Evolutionary conservation across 1,140 invertebrate species (phyloP), one percentile per base, ranked within the genome.

Genomic region (Chlorops oryzae): DNA sequence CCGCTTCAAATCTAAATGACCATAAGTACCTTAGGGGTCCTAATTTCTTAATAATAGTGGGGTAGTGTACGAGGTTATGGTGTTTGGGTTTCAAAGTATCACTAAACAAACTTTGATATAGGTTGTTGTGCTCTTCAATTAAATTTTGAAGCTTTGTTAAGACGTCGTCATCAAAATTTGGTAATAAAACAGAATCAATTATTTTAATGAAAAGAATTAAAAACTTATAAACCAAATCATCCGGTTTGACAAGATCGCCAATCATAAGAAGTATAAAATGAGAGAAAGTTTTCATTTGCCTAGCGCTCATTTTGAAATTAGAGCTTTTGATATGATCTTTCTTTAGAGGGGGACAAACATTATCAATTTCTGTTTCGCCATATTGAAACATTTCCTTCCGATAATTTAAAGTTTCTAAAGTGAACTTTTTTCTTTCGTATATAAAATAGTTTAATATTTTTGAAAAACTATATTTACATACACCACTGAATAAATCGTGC

Each of bases 401-500:
- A 15, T 39, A 13, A 50, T 67, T 63, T n/a, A 63, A 51, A 40
- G 50, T 25, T 20, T 55, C 32, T 45, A 67, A 45, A 9, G 40
- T 44, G 44, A 65, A 67, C 47, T 34, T 55, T 44, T 56, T 59
- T 18, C 49, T 43, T 41, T 43, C 40, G n/a, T n/a, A n/a, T 32
- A 63, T 56, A n/a, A 58, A 57, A 42, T 52, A 4, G 39, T 50
- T 17, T 10, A 68, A 34, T 9, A 57, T 54, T 9, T 20, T 18
- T 4, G 59, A 51, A 41, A 64, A 49, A 46, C 59, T 59, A 50
- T 63, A 63, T 10, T 56, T 32, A 34, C 50, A 55, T 24, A 67
- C 48, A 5, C 64, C 60, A 42, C 61, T 59, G 40, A 50, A 44
- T 22, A 63, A 24, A 52, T 65, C 64, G 50, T 67, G 62, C 59